Evolutionary conservation across 64 coral and sea anemone genomes (phyloP).

Genomic region (Montipora sp.): DNA sequence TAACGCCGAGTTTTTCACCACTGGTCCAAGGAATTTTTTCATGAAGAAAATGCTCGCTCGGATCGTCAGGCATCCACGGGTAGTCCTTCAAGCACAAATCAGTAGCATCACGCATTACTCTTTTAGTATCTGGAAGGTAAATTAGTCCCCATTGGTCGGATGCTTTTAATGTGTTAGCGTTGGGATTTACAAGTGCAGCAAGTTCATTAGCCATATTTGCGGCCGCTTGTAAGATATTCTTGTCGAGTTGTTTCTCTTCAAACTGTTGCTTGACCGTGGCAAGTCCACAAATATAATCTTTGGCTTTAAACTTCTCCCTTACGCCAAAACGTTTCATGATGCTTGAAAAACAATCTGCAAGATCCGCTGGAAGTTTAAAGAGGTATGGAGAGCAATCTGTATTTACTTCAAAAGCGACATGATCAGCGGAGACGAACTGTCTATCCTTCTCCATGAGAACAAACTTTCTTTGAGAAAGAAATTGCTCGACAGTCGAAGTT

Average conservation of each 20-base stretch:
- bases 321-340: constrained; percentile 59
- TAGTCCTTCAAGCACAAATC: constrained; percentile 69
- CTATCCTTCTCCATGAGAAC: constrained; percentile 23
- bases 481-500: neutral
- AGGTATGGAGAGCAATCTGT: constrained; percentile 54
- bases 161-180: neutral
- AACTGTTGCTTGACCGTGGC: neutral
- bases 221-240: constrained; percentile 20
- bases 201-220: constrained; percentile 22
- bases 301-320: constrained; percentile 29
- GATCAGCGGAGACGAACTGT: constrained; percentile 1
- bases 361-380: constrained; percentile 14
- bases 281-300: constrained; percentile 51
- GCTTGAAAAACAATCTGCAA: constrained; percentile 4
- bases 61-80: constrained; percentile 74
- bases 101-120: constrained; percentile 26
- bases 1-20: constrained; percentile 29
- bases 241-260: constrained; percentile 7
- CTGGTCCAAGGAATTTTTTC: constrained; percentile 28
- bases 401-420: constrained; percentile 46
- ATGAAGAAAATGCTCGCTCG: constrained; percentile 33
- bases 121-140: constrained; percentile 58
- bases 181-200: neutral
- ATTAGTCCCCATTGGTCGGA: neutral
- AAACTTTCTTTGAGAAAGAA: neutral